Percentiles rank a stretch among this genome's conserved stretches.
These are phyloP conservation scores for Tachypleus tridentatus DNA, from an alignment of 1,140 invertebrate genomes.

Conservation along the genomic window DNA sequence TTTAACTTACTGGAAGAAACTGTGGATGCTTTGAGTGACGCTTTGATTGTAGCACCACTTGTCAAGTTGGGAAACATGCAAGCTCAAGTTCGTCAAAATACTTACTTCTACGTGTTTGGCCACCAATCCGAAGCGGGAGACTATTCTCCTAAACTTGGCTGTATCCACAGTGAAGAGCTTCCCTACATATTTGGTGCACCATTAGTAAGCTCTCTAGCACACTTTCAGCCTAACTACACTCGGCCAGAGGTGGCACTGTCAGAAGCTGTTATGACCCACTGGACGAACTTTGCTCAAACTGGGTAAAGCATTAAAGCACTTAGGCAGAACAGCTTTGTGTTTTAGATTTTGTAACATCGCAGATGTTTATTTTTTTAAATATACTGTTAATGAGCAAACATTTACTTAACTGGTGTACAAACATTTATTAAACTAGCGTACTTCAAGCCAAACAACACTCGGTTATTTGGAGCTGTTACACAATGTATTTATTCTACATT, in stretches of 20 bases:
- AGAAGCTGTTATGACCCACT: constrained; percentile 51
- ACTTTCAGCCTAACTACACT: constrained; percentile 50
- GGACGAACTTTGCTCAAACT: constrained; percentile 41
- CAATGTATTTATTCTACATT: too few relatives aligned
- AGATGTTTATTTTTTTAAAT: background rate
- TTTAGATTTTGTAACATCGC: background rate
- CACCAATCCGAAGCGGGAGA: constrained; percentile 51
- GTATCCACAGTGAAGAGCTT: constrained; percentile 42
- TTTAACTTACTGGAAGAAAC: constrained; percentile 67
- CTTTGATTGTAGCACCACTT: constrained; percentile 33
- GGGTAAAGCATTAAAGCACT: constrained; percentile 30
- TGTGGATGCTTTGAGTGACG: constrained; percentile 38
- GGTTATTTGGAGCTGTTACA: too few relatives aligned
- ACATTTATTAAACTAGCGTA: too few relatives aligned
- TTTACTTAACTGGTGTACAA: background rate
- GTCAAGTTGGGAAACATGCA: constrained; percentile 37
- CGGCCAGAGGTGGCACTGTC: constrained; percentile 58
- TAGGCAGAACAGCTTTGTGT: background rate
- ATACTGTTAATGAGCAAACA: background rate
- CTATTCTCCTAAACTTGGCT: constrained; percentile 43
- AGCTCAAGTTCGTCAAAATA: constrained; percentile 31
- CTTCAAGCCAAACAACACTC: too few relatives aligned
- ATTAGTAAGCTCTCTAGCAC: constrained; percentile 41
- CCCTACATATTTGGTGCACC: constrained; percentile 50
- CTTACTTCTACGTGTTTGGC: constrained; percentile 37